Evolutionary conservation across 1,140 invertebrate species (phyloP).

Genomic region (Chironomus striatipennis): DNA sequence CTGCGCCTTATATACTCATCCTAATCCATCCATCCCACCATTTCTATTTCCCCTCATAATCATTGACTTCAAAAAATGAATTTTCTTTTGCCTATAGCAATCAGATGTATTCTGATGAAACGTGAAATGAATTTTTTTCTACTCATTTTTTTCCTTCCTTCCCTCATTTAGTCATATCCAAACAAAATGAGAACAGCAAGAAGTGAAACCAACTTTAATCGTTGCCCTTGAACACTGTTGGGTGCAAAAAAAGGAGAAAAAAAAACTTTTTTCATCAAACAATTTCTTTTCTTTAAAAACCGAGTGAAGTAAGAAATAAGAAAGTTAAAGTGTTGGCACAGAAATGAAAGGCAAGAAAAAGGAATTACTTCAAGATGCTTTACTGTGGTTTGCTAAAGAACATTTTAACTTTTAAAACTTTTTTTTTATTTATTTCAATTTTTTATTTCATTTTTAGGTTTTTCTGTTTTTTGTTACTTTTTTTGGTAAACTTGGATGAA

Average conservation of each 20-base stretch:
- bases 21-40: no score
- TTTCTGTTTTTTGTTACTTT: no score
- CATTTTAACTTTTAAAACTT: no score
- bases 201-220: background rate
- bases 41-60: background rate
- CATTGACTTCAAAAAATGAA: conserved; percentile 5
- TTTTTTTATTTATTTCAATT: no score
- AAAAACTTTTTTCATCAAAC: conserved; percentile 3
- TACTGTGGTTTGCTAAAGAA: background rate
- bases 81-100: background rate
- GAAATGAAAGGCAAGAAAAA: no score
- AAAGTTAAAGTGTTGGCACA: no score
- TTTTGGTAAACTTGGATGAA: no score
- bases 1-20: no score
- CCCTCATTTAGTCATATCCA: no score
- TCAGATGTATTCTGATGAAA: conserved; percentile 8
- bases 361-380: background rate
- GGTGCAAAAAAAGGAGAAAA: background rate
- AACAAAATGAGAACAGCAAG: background rate
- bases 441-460: no score
- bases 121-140: background rate
- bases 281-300: background rate
- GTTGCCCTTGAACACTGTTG: conserved; percentile 10
- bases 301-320: no score
- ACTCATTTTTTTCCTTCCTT: background rate